A percentile compares a stretch with the other conserved stretches of the same genome.
phyloP scores from a whole-genome alignment of 2,888 invertebrate species.

The Deilephila porcellus region DNA sequence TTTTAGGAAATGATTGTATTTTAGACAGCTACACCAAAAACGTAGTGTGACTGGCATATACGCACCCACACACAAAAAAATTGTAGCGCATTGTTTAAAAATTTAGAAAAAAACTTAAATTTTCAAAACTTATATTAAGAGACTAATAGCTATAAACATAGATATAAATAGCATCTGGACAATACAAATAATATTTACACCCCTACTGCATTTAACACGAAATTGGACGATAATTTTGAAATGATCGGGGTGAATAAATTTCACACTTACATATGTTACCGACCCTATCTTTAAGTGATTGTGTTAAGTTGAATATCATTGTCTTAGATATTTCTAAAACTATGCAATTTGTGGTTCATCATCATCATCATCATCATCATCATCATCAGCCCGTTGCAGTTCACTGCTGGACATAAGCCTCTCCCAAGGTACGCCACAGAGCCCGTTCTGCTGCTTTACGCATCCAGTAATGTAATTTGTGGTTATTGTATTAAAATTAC shows the following conservation, averaged over 20 bases:
- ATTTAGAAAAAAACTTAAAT: no score
- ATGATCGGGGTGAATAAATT: constrained; percentile 74
- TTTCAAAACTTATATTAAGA: not conserved
- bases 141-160: not conserved
- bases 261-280: constrained; percentile 59
- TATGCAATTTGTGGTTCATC: not conserved
- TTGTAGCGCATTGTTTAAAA: no score
- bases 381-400: no score
- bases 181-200: constrained; percentile 28
- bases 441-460: no score
- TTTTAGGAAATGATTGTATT: no score
- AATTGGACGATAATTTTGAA: constrained; percentile 75
- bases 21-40: no score
- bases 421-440: no score
- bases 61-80: no score
- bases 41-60: no score
- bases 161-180: not conserved
- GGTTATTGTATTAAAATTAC: no score
- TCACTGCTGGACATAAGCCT: no score
- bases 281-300: constrained; percentile 1
- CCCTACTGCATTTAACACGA: constrained; percentile 58
- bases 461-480: not conserved
- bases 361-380: no score
- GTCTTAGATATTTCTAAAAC: not conserved
- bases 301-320: not conserved